Base-by-base conservation (phyloP, 2,797 vertebrate species). In the Dicrostonyx torquatus region DNA sequence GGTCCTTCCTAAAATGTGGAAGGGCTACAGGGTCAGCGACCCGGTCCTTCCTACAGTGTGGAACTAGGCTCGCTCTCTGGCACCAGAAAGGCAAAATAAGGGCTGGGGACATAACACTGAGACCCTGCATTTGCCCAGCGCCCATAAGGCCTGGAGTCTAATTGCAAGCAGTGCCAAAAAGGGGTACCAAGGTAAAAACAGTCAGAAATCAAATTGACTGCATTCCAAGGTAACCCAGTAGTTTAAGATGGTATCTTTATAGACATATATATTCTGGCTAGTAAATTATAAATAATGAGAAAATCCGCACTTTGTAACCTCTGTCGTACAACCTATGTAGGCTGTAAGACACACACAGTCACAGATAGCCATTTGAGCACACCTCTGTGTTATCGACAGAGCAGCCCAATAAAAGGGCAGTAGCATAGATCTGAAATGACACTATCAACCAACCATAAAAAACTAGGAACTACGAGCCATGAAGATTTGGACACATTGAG, bases 391-490 rank as follows among this genome's bases (percentile, higher is more conserved):
- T 83, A 83, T 0, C 60, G 11, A 73, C 6, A 87, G 26, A 78
- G 45, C n/a, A 94, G 66, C 45, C 26, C 60, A 68, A 77, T 12
- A 34, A 72, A 55, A 89, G 40, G 76, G 9, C 55, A 87, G 43
- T 45, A 77, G 55, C 34, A 43, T 2, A 90, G 60, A 48, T 91
- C 40, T 37, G 37, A 87, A 91, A 84, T 73, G 72, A 62, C 70
- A 48, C 50, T 92, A 43, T 76, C 77, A 72, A 87, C 45, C n/a
- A 91, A 66, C n/a, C 37, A 83, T 18, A 95, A 90, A 53, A 73
- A 11, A 29, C 45, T 89, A 62, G 43, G 62, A 93, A 89, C 7
- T 48, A 93, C 79, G 55, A 86, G 78, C 17, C 78, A 78, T 24
- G 7, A 78, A 76, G 84, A 88, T 88, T 18, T 58, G 86, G 82